A percentile compares a stretch with the other conserved stretches of the same genome.
Evolutionary conservation across 2,888 invertebrate genomes (phyloP).

Genomic region (Limenitis camilla): DNA sequence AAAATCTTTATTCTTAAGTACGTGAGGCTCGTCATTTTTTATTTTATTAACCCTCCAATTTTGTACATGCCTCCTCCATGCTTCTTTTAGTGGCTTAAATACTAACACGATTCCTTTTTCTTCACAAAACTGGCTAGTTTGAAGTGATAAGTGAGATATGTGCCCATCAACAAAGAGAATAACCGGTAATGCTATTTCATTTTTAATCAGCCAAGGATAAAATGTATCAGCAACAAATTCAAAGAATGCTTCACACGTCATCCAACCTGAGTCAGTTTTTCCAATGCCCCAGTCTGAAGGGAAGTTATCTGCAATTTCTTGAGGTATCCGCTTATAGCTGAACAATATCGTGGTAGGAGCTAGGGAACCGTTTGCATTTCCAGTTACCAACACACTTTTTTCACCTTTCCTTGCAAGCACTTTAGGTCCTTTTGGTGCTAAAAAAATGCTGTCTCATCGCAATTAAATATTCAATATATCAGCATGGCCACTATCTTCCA

Average conservation of each 20-base stretch:
- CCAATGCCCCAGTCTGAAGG: slow-evolving; percentile 36
- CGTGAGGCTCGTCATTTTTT: slow-evolving; percentile 18
- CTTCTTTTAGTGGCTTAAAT: slow-evolving; percentile 26
- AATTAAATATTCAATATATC: slow-evolving; percentile 25
- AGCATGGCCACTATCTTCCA: slow-evolving; percentile 9
- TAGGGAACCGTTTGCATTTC: slow-evolving; percentile 22
- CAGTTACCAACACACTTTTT: slow-evolving; percentile 24
- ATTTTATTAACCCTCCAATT: slow-evolving; percentile 24
- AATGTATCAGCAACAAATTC: slow-evolving; percentile 45
- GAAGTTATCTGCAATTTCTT: slow-evolving; percentile 23
- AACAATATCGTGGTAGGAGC: too few species aligned
- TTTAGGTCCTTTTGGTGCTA: slow-evolving; percentile 23
- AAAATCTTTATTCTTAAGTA: slow-evolving; percentile 24
- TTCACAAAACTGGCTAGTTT: slow-evolving; percentile 39
- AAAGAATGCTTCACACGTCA: slow-evolving; percentile 43
- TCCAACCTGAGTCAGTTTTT: slow-evolving; percentile 49
- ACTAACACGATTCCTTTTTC: slow-evolving; percentile 19
- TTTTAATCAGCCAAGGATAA: slow-evolving; percentile 36
- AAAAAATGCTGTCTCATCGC: slow-evolving; percentile 28
- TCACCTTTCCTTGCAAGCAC: slow-evolving; percentile 29
- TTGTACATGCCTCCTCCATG: slow-evolving; percentile 25
- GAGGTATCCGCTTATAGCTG: too few species aligned
- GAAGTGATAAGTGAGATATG: slow-evolving; percentile 33
- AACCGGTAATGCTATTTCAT: slow-evolving; percentile 36
- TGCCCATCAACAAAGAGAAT: too few species aligned